Conservation (phyloP, 2,888 invertebrate species). For the Siphlonurus alternatus region DNA sequence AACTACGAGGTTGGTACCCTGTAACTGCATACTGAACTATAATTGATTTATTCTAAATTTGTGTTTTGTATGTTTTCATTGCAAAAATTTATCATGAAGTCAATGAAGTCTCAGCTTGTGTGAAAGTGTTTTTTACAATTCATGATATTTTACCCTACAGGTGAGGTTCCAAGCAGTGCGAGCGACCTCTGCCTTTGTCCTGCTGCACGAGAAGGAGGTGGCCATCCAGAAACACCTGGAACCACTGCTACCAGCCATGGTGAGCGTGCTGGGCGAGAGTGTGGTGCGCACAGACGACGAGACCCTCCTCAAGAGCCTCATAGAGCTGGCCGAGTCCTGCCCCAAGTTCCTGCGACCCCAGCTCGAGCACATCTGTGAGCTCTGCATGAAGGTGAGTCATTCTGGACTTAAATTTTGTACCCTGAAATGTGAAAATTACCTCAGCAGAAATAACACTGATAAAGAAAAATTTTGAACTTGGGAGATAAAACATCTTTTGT, state of each 20-base stretch:
- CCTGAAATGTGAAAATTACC: background rate
- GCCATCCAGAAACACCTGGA: constrained; percentile 74
- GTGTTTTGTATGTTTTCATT: too few species aligned
- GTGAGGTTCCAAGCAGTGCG: constrained; percentile 66
- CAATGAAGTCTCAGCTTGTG: too few species aligned
- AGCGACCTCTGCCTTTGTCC: constrained; percentile 72
- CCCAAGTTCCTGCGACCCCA: constrained; percentile 87
- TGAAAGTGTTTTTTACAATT: too few species aligned
- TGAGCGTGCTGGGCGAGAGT: constrained; percentile 60
- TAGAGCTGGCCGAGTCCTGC: constrained; percentile 83
- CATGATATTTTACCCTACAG: constrained; percentile 17
- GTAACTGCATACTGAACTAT: background rate
- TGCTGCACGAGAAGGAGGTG: constrained; percentile 87
- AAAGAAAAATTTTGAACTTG: background rate
- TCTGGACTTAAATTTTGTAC: background rate
- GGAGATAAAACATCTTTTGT: background rate
- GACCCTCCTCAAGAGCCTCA: constrained; percentile 76
- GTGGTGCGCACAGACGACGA: constrained; percentile 77
- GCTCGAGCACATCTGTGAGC: constrained; percentile 65
- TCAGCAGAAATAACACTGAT: too few species aligned
- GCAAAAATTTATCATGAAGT: too few species aligned
- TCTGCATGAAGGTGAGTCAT: constrained; percentile 64
- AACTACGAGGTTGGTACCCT: constrained; percentile 39
- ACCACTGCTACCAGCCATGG: constrained; percentile 64
- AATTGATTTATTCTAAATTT: too few species aligned